These are phyloP conservation scores for Periplaneta americana DNA, from an alignment of 1,140 invertebrate genomes.

Conservation along the genomic window DNA sequence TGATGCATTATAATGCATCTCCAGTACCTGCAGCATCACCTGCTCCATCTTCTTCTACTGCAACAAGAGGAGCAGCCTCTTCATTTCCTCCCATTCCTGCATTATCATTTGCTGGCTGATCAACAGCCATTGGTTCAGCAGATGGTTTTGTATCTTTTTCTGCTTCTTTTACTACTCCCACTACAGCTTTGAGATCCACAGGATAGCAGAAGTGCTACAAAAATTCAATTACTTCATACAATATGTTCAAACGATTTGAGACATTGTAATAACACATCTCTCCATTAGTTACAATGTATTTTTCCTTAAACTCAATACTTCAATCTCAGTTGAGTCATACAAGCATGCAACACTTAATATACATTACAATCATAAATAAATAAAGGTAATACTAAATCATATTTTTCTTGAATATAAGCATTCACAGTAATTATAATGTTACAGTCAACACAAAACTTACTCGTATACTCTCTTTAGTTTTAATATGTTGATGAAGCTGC, in stretches of 20 bases:
- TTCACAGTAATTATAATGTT: too few relatives aligned
- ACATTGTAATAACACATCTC: too few relatives aligned
- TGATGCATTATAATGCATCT: not conserved
- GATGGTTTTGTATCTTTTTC: not conserved
- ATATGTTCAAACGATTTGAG: too few relatives aligned
- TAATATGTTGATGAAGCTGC: constrained; percentile 59
- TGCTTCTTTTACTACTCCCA: not conserved
- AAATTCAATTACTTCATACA: not conserved
- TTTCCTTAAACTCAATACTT: too few relatives aligned
- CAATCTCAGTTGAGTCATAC: too few relatives aligned
- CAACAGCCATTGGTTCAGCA: not conserved
- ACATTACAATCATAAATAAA: not conserved
- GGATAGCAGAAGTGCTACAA: not conserved
- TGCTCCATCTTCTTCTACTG: not conserved
- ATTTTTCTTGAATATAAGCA: too few relatives aligned
- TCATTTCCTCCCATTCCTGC: not conserved
- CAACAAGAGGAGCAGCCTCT: not conserved
- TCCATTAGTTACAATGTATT: too few relatives aligned
- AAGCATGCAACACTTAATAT: not conserved
- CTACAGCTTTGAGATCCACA: not conserved
- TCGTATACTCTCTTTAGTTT: constrained; percentile 25
- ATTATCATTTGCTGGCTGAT: not conserved
- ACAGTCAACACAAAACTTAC: constrained; percentile 25
- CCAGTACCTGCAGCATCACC: not conserved
- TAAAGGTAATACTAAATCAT: not conserved